phyloP scores from a whole-genome alignment of 30 jellyfish, hydroid and myxozoan genomes.

The Hydractinia symbiolongicarpus region DNA sequence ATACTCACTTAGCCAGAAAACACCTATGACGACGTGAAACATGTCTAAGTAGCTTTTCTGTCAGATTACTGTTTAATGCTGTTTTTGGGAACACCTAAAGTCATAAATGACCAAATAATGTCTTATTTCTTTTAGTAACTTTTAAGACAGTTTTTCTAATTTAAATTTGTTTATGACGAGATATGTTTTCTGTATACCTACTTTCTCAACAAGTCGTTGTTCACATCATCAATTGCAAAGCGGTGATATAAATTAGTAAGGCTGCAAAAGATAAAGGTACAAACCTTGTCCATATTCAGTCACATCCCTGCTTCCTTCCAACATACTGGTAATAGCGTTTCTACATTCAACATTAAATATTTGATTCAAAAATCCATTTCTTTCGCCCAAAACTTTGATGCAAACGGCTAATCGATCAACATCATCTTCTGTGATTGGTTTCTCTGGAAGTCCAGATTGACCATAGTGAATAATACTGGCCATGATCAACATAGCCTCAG shows the following conservation, averaged over 20 bases:
- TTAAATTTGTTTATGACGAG: too few relatives aligned
- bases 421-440: slow-evolving; percentile 88
- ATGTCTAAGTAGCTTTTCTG: too few relatives aligned
- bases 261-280: background rate
- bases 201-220: background rate
- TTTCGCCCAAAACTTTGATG: slow-evolving; percentile 75
- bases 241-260: background rate
- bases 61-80: too few relatives aligned
- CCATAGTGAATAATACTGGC: slow-evolving; percentile 91
- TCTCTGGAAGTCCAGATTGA: slow-evolving; percentile 77
- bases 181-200: background rate
- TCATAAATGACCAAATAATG: too few relatives aligned
- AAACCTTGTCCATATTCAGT: slow-evolving; percentile 37
- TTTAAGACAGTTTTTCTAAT: too few relatives aligned
- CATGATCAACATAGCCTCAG: slow-evolving; percentile 80
- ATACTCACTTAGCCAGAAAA: too few relatives aligned
- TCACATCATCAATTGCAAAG: too few relatives aligned
- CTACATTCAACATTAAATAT: slow-evolving; percentile 73
- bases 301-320: slow-evolving; percentile 74
- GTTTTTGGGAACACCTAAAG: too few relatives aligned
- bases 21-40: too few relatives aligned
- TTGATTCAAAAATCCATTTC: slow-evolving; percentile 42
- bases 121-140: too few relatives aligned
- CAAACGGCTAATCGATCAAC: slow-evolving; percentile 82
- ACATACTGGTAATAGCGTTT: slow-evolving; percentile 72